These are phyloP conservation scores for Habroteleia sp. DNA, from an alignment of 2,888 invertebrate genomes.

Conservation along the genomic window DNA sequence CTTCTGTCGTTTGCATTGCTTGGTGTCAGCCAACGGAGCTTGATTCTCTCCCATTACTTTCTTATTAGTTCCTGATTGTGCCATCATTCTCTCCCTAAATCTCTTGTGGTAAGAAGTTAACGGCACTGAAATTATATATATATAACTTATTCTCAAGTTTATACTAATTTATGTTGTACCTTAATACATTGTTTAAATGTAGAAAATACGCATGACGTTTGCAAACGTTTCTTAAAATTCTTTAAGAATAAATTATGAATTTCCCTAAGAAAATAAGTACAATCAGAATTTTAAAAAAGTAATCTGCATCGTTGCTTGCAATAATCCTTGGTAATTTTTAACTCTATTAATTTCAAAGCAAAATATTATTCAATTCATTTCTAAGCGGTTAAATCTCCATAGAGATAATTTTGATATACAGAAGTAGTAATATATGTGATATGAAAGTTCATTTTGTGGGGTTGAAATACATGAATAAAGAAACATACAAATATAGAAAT, in stretches of 20 bases:
- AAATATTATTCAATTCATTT: slow-evolving; percentile 49
- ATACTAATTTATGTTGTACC: slow-evolving; percentile 26
- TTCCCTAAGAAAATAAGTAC: too few species aligned
- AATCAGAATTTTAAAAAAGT: too few species aligned
- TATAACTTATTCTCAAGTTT: slow-evolving; percentile 32
- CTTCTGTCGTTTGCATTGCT: slow-evolving; percentile 63
- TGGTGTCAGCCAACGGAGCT: slow-evolving; percentile 62
- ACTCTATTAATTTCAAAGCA: too few species aligned
- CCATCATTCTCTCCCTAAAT: slow-evolving; percentile 58
- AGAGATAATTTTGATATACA: slow-evolving; percentile 55
- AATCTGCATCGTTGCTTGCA: too few species aligned
- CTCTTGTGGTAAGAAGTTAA: slow-evolving; percentile 58
- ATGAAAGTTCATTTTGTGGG: slow-evolving; percentile 62
- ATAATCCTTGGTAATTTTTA: too few species aligned
- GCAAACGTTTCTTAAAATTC: too few species aligned
- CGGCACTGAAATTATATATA: slow-evolving; percentile 37
- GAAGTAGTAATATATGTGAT: slow-evolving; percentile 44
- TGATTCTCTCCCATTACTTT: slow-evolving; percentile 70
- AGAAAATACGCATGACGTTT: too few species aligned
- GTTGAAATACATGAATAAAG: slow-evolving; percentile 58
- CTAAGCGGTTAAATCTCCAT: slow-evolving; percentile 56
- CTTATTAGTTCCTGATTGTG: slow-evolving; percentile 72
- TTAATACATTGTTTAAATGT: too few species aligned
- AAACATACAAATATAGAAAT: slow-evolving; percentile 61
- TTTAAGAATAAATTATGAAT: too few species aligned